Conservation (phyloP, 1,140 invertebrate genomes). For the Drosophila tani region DNA sequence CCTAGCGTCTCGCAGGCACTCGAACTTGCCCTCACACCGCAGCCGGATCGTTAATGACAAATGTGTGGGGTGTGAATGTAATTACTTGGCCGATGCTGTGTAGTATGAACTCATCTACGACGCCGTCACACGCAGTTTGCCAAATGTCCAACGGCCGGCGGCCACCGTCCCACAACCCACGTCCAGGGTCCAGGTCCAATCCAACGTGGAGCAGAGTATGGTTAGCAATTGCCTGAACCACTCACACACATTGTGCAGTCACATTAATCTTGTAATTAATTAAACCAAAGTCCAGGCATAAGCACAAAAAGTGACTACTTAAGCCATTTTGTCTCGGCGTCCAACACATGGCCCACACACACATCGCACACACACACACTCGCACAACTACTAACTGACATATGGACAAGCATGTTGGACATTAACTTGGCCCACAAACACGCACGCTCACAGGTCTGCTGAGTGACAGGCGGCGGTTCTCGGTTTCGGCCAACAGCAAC, state of each 20-base stretch:
- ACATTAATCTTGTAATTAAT: conserved; percentile 83
- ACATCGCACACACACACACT: background rate
- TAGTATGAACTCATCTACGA: conserved; percentile 47
- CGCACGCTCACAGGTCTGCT: conserved; percentile 41
- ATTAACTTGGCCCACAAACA: conserved; percentile 68
- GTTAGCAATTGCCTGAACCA: conserved; percentile 49
- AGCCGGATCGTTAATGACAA: conserved; percentile 49
- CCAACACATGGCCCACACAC: conserved; percentile 69
- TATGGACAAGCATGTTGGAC: conserved; percentile 74
- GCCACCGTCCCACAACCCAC: background rate
- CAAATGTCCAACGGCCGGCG: conserved; percentile 39
- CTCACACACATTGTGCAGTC: conserved; percentile 48
- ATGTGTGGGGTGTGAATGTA: conserved; percentile 61
- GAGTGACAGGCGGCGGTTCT: conserved; percentile 63
- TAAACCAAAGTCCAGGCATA: conserved; percentile 81
- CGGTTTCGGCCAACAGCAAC: conserved; percentile 27
- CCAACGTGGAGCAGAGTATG: conserved; percentile 4
- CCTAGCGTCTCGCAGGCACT: background rate
- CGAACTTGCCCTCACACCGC: conserved; percentile 5
- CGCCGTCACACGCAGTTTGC: conserved; percentile 49
- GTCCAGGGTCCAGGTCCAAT: background rate
- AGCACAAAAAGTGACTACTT: conserved; percentile 83
- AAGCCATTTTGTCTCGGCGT: conserved; percentile 78
- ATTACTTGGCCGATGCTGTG: conserved; percentile 63
- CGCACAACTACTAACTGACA: conserved; percentile 65